Evolutionary conservation across 2,888 invertebrate species (phyloP), one percentile per base, ranked within the genome.

Genomic region (Caenorhabditis angaria): DNA sequence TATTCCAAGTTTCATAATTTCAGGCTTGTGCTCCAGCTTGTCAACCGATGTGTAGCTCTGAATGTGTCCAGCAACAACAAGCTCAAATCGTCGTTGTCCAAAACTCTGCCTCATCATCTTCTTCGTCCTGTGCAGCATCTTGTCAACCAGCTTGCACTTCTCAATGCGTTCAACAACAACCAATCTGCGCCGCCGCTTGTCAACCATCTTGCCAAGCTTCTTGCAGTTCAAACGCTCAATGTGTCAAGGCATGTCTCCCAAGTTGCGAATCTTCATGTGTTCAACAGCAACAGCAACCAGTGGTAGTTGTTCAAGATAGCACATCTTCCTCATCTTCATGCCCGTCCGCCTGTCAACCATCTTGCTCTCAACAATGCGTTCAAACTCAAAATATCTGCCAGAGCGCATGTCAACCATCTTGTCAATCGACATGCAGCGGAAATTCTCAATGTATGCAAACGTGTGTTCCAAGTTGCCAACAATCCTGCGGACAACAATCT

Each of bases 371-470:
- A 35, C 77, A 75, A 58, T 83, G 83, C 51, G 61, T 72, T 14
- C 82, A 83, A 63, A 83, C 83, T 51, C 81, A 83, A 64, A 79
- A 77, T 27, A 74, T 83, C 65, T 82, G 82, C 35, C 75, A 71
- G 24, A 78, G 80, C 41, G 82, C 82, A 48, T 82, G 82, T 54
- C 80, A 82, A 58, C 82, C 78, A 28, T 75, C 74, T 12, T 78
- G 75, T 60, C 74, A 84, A 66, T 81, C 78, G 5, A 72, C 78
- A 12, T 85, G 85, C 73, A 73, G 71, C 57, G 72, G 76, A 32
- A 85, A 83, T 60, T 80, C 82, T 18, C 81, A 82, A 64, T 85
- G 85, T 65, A 80, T 83, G 14, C 82, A 80, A 69, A 75, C 82
- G 10, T 84, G 84, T 61, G 73, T 85, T 20, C 82, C 81, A 58